phyloP scores from a whole-genome alignment of 2,797 vertebrate species.

The Caiman crocodilus region DNA sequence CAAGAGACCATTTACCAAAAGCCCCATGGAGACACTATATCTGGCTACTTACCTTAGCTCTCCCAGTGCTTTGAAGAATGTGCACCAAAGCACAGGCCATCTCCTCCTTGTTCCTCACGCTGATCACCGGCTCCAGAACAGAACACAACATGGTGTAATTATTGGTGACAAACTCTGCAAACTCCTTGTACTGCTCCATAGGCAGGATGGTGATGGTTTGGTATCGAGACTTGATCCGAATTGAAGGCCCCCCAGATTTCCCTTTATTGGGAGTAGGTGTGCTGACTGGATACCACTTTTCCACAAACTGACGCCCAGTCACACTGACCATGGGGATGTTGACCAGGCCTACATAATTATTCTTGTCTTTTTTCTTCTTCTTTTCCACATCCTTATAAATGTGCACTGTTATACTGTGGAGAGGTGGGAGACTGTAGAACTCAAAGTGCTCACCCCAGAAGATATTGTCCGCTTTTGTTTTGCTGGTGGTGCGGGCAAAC shows the following conservation, averaged over 20 bases:
- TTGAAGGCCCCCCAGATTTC: constrained; percentile 91
- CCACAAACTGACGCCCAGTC: constrained; percentile 92
- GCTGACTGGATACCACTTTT: constrained; percentile 97
- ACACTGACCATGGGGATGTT: constrained; percentile 91
- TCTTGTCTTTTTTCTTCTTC: constrained; percentile 98
- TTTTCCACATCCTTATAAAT: constrained; percentile 95
- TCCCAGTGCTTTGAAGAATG: constrained; percentile 96
- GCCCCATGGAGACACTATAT: neutral
- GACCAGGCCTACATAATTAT: constrained; percentile 95
- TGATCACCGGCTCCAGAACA: constrained; percentile 95
- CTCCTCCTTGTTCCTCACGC: constrained; percentile 96
- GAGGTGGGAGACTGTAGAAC: constrained; percentile 87
- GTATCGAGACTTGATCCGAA: constrained; percentile 95
- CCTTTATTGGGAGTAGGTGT: constrained; percentile 92
- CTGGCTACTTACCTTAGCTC: constrained; percentile 88
- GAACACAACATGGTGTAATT: constrained; percentile 94
- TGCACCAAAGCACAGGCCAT: constrained; percentile 96
- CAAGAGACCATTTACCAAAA: neutral
- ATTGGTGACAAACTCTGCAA: constrained; percentile 95
- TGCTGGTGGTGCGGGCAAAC: constrained; percentile 96
- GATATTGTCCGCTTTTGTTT: constrained; percentile 92
- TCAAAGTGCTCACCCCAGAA: constrained; percentile 99
- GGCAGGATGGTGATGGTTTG: constrained; percentile 95
- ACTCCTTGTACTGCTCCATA: constrained; percentile 99
- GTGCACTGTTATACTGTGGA: constrained; percentile 93